A percentile compares a stretch with the other conserved stretches of the same genome.
These are phyloP conservation scores for Neoarius graeffei DNA, from an alignment of 2,113 vertebrate genomes.

Conservation along the genomic window DNA sequence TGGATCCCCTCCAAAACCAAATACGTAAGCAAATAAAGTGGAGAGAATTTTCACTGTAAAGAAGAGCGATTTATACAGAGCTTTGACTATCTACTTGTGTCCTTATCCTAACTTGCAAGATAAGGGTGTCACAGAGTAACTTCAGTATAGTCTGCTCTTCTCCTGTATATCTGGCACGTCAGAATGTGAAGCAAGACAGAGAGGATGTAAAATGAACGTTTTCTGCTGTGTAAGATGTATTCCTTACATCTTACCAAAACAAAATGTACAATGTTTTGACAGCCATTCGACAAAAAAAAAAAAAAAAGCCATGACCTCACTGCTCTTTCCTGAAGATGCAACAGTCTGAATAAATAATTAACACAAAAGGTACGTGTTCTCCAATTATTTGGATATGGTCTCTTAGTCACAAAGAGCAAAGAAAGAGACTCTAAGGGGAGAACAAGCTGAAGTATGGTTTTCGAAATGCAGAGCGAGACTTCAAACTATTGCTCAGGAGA, in stretches of 20 bases:
- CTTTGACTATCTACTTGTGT: neutral
- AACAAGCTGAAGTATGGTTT: slow-evolving; percentile 12
- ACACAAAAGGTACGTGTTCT: slow-evolving; percentile 10
- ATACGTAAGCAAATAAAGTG: neutral
- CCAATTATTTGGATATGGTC: slow-evolving; percentile 24
- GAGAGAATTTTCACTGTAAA: neutral
- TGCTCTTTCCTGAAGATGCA: neutral
- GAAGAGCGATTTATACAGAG: neutral
- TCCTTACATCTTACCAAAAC: neutral
- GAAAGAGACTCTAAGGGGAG: slow-evolving; percentile 2
- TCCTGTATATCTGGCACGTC: neutral
- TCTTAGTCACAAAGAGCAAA: slow-evolving; percentile 5
- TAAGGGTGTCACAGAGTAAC: neutral
- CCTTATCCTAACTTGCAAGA: neutral
- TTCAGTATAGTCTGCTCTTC: neutral
- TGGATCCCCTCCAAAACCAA: neutral
- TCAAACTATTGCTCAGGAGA: slow-evolving; percentile 55
- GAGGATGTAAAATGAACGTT: neutral
- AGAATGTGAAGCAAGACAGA: neutral
- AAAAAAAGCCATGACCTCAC: neutral
- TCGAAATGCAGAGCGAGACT: neutral
- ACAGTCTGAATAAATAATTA: slow-evolving; percentile 1
- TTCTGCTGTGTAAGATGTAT: neutral
- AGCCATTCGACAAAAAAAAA: neutral
- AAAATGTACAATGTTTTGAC: neutral